Evolutionary conservation across 2,888 invertebrate species (phyloP), one percentile per base, ranked within the genome.

Genomic region (Boloria selene): DNA sequence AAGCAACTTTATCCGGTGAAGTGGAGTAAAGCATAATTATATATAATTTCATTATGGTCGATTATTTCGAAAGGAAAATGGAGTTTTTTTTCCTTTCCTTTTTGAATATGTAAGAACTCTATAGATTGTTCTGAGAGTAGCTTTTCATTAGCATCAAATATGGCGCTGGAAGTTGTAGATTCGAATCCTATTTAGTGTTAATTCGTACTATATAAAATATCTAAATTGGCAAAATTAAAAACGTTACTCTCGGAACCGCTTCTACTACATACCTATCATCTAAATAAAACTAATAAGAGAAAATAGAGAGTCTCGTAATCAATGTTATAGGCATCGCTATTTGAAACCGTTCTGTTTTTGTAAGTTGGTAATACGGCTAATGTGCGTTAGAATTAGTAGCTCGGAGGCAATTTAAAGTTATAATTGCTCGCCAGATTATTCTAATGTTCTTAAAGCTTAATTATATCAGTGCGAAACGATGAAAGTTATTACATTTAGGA

Each of bases 401-500:
- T 42, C 16, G 53, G 22, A 62, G 65, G 54, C 68, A 60, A 70
- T 71, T 70, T 67, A 64, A 71, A 71, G 63, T 73, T 70, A 61
- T 70, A 71, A 71, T 65, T 64, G 64, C 63, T 51, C 38, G 64
- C 17, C 53, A 65, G 66, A 72, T 70, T 72, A 70, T 65, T 68
- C 65, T 70, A 67, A 71, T 71, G 65, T 52, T 44, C 56, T 62
- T 69, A 68, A 71, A 66, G 68, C 68, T 63, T 50, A 17, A 66
- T 65, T 60, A 70, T 70, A 64, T 60, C 61, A 59, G 42, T 45
- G 38, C 13, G 42, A 42, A 26, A n/a, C 13, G 17, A 16, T 31
- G 1, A 31, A 31, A 17, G n/a, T 17, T 59, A n/a, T 38, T 38
- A 38, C 31, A 38, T 38, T 38, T 10, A 38, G 31, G 31, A 38